Evolutionary conservation across 2,113 vertebrate species (phyloP), one percentile per base, ranked within the genome.

Genomic region (Microcebus tavaratra): DNA sequence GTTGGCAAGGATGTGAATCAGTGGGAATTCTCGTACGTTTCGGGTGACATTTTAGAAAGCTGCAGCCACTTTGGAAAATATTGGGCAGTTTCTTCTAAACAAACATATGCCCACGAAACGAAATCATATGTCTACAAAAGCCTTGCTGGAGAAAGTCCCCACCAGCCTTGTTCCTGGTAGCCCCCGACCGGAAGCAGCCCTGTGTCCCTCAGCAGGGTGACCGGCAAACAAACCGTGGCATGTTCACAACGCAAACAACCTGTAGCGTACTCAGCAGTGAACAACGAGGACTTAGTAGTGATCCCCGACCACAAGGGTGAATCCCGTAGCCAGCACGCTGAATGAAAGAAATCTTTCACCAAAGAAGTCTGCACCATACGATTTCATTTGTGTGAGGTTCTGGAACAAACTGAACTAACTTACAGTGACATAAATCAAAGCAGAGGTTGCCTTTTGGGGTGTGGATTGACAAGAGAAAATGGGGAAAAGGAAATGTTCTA

Each of bases 71-170:
- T 48, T 14, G 72, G 90, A 81, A 97, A 97, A 96, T 59, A 88
- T 61, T 39, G 95, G 90, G 84, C 67, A 86, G 61, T 82, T 78
- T 91, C 87, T 85, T 72, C 90, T 76, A 85, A 72, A 82, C 87
- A 96, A 95, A 65, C 95, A 93, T 88, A 55, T 61, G 87, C 68
- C 89, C 73, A 11, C 10, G 94, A 73, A 50, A n/a, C 61, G n/a
- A 53, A 84, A 78, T 68, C 85, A 50, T 50, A 45, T 31, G 81
- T 85, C 70, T 72, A 15, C 27, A 23, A 27, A 21, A 67, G 17
- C 6, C 21, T 42, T 53, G 6, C 48, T 65, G 42, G 27, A 39
- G 45, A 72, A 39, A 34, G 9, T 27, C 50, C 50, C 55, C 61
- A 8, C 18, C 53, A 39, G n/a, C 34, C 61, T 39, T 45, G 7